Conservation (phyloP, 2,888 invertebrate genomes). For the Athrips mouffetella region DNA sequence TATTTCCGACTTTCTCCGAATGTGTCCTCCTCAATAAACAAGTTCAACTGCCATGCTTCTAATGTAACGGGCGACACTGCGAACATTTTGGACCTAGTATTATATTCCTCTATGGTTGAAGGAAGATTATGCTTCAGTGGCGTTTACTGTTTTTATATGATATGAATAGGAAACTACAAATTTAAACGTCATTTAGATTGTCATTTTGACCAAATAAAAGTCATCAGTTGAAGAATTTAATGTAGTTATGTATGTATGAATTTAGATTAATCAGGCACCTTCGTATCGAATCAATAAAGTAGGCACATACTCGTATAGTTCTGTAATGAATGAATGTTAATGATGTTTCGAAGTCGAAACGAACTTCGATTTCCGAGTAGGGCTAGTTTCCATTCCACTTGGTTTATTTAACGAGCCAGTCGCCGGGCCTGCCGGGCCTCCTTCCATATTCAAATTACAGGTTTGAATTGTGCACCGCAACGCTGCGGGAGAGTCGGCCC, state of each 20-base stretch:
- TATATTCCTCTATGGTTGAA: too few species aligned
- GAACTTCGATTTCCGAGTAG: conserved; percentile 35
- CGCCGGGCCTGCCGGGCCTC: conserved; percentile 35
- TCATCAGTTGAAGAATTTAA: too few species aligned
- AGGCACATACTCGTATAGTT: conserved; percentile 3
- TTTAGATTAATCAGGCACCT: conserved; percentile 7
- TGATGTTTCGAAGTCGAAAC: conserved; percentile 26
- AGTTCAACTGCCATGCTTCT: conserved; percentile 15
- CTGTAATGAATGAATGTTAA: conserved; percentile 23
- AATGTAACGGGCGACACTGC: conserved; percentile 14
- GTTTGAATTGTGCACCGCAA: conserved; percentile 49
- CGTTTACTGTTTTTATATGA: too few species aligned
- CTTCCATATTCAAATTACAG: conserved; percentile 63
- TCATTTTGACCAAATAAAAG: too few species aligned
- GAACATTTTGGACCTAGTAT: too few species aligned
- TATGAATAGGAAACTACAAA: not conserved
- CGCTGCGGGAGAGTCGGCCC: conserved; percentile 38
- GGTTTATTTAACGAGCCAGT: conserved; percentile 41
- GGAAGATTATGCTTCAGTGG: too few species aligned
- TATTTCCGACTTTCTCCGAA: conserved; percentile 71
- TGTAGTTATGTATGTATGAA: conserved; percentile 6
- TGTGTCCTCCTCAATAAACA: conserved; percentile 48
- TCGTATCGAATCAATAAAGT: conserved; percentile 15
- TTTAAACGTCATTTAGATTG: too few species aligned
- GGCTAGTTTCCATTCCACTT: conserved; percentile 38